Evolutionary conservation across 2,888 invertebrate genomes (phyloP), one percentile per base, ranked within the genome.

Genomic region (Dioctria rufipes): DNA sequence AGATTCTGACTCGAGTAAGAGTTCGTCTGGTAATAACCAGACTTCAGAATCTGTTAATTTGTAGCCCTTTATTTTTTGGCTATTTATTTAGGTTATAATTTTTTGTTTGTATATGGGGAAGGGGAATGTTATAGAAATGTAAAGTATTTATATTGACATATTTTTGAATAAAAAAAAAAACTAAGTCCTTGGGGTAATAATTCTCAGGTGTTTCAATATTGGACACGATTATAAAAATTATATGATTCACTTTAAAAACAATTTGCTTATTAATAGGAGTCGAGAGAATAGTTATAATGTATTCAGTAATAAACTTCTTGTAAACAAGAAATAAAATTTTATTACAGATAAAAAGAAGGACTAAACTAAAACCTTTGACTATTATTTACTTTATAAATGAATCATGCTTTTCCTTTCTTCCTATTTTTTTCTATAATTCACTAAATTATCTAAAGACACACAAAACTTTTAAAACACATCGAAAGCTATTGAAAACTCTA

Each of bases 401-500:
- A 51, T 39, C 51, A 51, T 69, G 69, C 69, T 69, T 51, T 65
- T 9, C 39, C 3, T 69, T 51, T 51, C 51, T 46, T 67, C 2
- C 61, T 49, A 67, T 8, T 42, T 5, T n/a, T 67, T 43, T 67
- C 46, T 67, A 67, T 13, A 67, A 67, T 67, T 46, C 8, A 54
- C 54, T 54, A 54, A 46, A 11, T 54, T 54, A 4, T 54, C 54
- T 54, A 54, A 54, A 4, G 54, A 69, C 69, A 69, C 69, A 69
- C 13, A 51, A 40, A 49, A 69, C 37, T 42, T 65, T 65, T 37
- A 54, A 69, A 51, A 69, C 49, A 69, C 69, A 69, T 37, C 25
- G 49, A 69, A 69, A 69, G 69, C 69, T 69, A 69, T 43, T 51
- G 51, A 51, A 69, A 49, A n/a, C 37, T 11, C 39, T 69, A 69